Evolutionary conservation across 2,797 vertebrate genomes (phyloP).

Genomic region (Euphonia xanthogaster): DNA sequence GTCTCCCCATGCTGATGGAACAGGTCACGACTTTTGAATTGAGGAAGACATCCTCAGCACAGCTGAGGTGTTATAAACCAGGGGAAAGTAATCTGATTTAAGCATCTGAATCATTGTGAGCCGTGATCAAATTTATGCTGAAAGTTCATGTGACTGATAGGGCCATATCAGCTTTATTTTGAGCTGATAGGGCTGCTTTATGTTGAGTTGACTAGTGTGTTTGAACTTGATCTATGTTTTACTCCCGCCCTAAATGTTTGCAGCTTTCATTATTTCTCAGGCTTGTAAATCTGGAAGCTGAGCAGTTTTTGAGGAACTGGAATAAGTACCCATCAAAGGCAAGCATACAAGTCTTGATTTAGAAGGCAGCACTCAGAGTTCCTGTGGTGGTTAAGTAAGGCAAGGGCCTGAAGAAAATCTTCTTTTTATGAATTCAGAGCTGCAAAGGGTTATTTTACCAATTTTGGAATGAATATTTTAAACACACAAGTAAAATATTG

Average conservation of each 20-base stretch:
- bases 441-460: not conserved
- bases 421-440: not conserved
- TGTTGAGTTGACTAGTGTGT: not conserved
- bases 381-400: not conserved
- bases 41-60: not conserved
- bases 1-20: slow-evolving; percentile 16
- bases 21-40: slow-evolving; percentile 23
- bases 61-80: not conserved
- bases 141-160: not conserved
- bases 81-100: slow-evolving; percentile 33
- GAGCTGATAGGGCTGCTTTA: slow-evolving; percentile 15
- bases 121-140: slow-evolving; percentile 12
- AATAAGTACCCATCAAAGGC: not conserved
- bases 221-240: slow-evolving; percentile 29
- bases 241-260: not conserved
- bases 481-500: not conserved
- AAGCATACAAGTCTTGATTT: not conserved
- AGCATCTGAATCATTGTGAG: not conserved
- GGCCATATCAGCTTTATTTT: not conserved
- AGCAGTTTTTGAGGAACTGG: not conserved
- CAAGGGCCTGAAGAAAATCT: not conserved
- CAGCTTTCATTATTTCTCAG: slow-evolving; percentile 34
- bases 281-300: not conserved
- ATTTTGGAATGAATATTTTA: not conserved
- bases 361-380: not conserved